These are phyloP conservation scores for Plectrocnemia conspersa DNA, from an alignment of 1,140 invertebrate species.

Conservation along the genomic window DNA sequence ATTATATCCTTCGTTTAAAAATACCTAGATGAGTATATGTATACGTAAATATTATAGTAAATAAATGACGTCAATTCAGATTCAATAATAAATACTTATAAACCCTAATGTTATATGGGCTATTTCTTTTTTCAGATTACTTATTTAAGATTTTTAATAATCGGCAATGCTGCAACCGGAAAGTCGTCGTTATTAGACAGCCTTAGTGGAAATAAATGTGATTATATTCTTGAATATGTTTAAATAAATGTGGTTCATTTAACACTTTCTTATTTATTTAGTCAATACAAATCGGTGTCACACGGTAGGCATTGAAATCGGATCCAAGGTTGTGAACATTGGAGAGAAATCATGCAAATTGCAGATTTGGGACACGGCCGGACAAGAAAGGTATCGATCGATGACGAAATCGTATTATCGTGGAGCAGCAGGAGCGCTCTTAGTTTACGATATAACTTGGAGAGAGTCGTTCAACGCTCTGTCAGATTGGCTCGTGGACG, in stretches of 20 bases:
- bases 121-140: constrained; percentile 60
- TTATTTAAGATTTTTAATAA: constrained; percentile 81
- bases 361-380: constrained; percentile 76
- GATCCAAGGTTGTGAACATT: constrained; percentile 78
- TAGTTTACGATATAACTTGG: constrained; percentile 77
- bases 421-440: constrained; percentile 73
- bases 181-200: constrained; percentile 87
- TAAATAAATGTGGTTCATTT: neutral
- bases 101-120: neutral
- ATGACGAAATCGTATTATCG: constrained; percentile 78
- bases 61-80: neutral
- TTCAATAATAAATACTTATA: constrained; percentile 7
- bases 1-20: neutral
- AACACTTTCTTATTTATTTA: constrained; percentile 40
- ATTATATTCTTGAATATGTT: too few relatives aligned
- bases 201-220: constrained; percentile 88
- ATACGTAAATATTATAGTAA: neutral
- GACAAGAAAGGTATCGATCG: constrained; percentile 58
- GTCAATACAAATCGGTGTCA: constrained; percentile 77
- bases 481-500: constrained; percentile 79
- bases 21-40: constrained; percentile 1
- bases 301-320: constrained; percentile 82
- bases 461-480: constrained; percentile 78
- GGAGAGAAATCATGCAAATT: constrained; percentile 79
- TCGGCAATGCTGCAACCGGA: constrained; percentile 78